These are phyloP conservation scores for Drosophila meridiana DNA, from an alignment of 2,888 invertebrate genomes.

Conservation along the genomic window DNA sequence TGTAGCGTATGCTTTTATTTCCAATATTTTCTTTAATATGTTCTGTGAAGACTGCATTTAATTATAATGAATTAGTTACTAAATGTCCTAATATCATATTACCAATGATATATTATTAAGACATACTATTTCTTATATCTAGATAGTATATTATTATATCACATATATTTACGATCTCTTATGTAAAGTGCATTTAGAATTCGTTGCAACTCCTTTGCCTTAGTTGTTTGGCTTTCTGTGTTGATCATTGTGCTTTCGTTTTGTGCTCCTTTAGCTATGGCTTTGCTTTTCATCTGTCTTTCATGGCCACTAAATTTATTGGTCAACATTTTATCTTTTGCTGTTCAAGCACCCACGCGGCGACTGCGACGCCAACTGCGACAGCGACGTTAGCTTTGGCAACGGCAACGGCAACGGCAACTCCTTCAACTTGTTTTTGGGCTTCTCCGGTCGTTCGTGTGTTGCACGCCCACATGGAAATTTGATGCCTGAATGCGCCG, in stretches of 20 bases:
- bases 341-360: conserved; percentile 55
- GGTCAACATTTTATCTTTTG: conserved; percentile 72
- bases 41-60: background rate
- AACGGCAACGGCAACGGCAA: conserved; percentile 37
- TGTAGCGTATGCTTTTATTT: too few species aligned
- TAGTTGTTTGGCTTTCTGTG: conserved; percentile 18
- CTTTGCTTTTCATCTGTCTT: conserved; percentile 58
- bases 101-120: background rate
- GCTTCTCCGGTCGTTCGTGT: conserved; percentile 33
- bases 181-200: background rate
- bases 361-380: conserved; percentile 7
- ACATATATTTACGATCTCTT: background rate
- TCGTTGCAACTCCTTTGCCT: conserved; percentile 17
- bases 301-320: conserved; percentile 76
- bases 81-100: background rate
- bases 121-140: too few species aligned
- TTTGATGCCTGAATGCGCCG: conserved; percentile 73
- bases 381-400: conserved; percentile 14
- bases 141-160: background rate
- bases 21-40: too few species aligned
- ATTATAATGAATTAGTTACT: background rate
- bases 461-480: conserved; percentile 71
- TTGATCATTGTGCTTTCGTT: conserved; percentile 48
- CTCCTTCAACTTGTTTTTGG: conserved; percentile 65
- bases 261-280: conserved; percentile 40